phyloP scores from a whole-genome alignment of 2,113 vertebrate genomes.

The Prolemur simus region DNA sequence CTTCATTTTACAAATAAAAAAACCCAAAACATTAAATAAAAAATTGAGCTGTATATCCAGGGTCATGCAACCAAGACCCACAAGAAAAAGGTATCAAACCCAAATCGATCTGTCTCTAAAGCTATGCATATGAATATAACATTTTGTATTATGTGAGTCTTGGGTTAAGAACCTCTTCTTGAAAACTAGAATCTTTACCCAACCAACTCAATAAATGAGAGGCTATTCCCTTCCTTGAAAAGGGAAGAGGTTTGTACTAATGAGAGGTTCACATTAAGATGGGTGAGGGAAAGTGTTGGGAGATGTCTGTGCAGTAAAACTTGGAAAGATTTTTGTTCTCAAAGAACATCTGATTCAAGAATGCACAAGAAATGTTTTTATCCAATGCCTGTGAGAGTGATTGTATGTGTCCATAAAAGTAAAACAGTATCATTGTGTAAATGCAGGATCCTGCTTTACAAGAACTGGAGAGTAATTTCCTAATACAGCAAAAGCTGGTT shows the following conservation, averaged over 20 bases:
- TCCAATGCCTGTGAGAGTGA: neutral
- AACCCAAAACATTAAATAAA: slow-evolving; percentile 8
- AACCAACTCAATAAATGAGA: neutral
- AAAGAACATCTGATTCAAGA: neutral
- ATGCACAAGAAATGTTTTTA: neutral
- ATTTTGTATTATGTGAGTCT: neutral
- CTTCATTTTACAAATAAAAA: neutral
- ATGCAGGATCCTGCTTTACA: slow-evolving; percentile 92
- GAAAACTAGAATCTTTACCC: neutral
- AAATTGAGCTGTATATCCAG: neutral
- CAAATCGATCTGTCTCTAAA: neutral
- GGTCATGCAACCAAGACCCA: neutral
- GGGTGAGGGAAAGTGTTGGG: neutral
- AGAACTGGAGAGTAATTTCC: slow-evolving; percentile 94
- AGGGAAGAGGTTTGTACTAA: neutral
- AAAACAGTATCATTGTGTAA: neutral
- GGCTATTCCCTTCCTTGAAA: neutral
- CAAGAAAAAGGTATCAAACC: neutral
- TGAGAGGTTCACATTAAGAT: neutral
- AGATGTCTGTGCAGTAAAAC: neutral
- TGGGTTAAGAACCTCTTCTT: neutral
- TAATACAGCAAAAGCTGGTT: slow-evolving; percentile 95
- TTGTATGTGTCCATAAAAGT: neutral
- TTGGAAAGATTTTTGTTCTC: neutral
- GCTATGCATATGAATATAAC: neutral